Base-by-base conservation (phyloP, 2,113 vertebrate genomes). In the Brachionichthys hirsutus region DNA sequence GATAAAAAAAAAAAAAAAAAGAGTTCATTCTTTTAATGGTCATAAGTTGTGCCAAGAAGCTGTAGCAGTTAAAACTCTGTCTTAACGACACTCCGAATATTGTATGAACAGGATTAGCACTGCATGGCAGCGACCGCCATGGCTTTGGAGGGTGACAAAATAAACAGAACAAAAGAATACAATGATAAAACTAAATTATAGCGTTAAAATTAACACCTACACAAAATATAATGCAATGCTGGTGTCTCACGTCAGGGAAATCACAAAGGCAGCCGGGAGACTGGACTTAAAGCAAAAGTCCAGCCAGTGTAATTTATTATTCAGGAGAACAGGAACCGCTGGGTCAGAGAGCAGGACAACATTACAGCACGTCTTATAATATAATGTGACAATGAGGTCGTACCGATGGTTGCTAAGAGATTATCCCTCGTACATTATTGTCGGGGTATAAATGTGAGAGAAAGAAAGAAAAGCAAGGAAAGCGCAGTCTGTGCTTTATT, bases 301-400 rank as follows among this genome's bases (percentile, higher is more conserved):
- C 76, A 61, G 71, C 56, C 81, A 67, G 52, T 55, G 67, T 75
- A 77, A 71, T 92, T 80, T 80, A 85, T 91, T 91, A 92, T 92
- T 92, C 84, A 92, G 73, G 85, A 85, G 84, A 90, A 89, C 73
- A 83, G 71, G 77, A 84, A 81, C 66, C 72, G 64, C 53, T 53
- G 50, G 62, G 80, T 73, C 77, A 84, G 70, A 62, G 44, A 66
- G 59, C 66, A 47, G 62, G 49, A 61, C 66, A 17, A 15, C 61
- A 30, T 62, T 64, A 76, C n/a, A 63, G 59, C 42, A 51, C 50
- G 43, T 4, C 13, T 22, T 47, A 16, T 34, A 55, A 67, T 36
- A 35, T 17, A 48, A 56, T 67, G 58, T 53, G 53, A 61, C 34
- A 46, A 45, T 11, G 2, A 11, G 22, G 17, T 54, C n/a, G n/a